Evolutionary conservation across 2,797 vertebrate genomes (phyloP).

Genomic region (Poecilia wingei): DNA sequence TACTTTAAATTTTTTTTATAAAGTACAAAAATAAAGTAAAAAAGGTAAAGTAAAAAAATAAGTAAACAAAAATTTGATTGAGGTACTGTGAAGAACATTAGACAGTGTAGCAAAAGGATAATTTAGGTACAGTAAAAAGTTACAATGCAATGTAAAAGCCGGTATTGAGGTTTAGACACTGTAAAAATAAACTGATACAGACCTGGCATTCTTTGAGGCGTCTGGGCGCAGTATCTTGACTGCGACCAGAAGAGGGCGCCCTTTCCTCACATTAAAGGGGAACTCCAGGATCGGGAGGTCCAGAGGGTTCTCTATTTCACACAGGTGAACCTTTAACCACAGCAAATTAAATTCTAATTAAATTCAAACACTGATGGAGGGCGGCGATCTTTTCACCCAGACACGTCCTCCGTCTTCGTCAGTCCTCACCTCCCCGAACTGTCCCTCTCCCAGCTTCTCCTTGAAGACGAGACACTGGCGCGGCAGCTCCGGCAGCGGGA

Average conservation of each 20-base stretch:
- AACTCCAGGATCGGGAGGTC: slow-evolving; percentile 88
- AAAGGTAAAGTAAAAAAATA: too few relatives aligned
- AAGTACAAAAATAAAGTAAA: too few relatives aligned
- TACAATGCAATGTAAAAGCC: too few relatives aligned
- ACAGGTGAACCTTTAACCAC: slow-evolving; percentile 87
- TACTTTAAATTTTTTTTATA: too few relatives aligned
- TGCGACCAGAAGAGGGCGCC: slow-evolving; percentile 90
- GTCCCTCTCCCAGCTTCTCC: slow-evolving; percentile 95
- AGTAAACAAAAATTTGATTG: too few relatives aligned
- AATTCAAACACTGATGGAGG: slow-evolving; percentile 13
- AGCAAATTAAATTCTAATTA: slow-evolving; percentile 20
- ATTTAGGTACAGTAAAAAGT: too few relatives aligned
- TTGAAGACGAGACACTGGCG: slow-evolving; percentile 90
- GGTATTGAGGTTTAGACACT: too few relatives aligned
- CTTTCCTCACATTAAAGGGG: slow-evolving; percentile 89
- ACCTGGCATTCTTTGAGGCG: slow-evolving; percentile 96
- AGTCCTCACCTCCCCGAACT: slow-evolving; percentile 90
- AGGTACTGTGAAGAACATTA: too few relatives aligned
- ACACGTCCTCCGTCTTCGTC: not conserved
- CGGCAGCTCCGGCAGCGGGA: slow-evolving; percentile 85
- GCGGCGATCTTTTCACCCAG: not conserved
- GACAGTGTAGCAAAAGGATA: too few relatives aligned
- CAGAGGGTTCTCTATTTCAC: slow-evolving; percentile 91
- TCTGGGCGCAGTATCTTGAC: slow-evolving; percentile 93
- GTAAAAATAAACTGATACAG: not conserved